Percentiles rank a stretch among this genome's conserved stretches.
These are phyloP conservation scores for Xenopus laevis DNA, from an alignment of 2,113 vertebrate species.

Conservation along the genomic window DNA sequence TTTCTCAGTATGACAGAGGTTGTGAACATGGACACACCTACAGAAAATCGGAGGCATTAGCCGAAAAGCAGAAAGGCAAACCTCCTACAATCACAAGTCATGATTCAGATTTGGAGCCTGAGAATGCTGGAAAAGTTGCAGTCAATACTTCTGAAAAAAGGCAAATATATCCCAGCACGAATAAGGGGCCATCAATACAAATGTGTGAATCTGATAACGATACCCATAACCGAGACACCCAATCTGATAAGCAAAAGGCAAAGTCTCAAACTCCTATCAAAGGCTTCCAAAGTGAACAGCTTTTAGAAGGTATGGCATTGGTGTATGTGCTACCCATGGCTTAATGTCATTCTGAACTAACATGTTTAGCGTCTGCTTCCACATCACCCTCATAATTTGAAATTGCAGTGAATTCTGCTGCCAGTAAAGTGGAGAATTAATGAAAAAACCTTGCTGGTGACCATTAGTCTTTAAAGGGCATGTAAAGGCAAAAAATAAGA, in stretches of 20 bases:
- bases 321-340: neutral
- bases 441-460: no score
- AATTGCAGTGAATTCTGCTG: no score
- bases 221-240: no score
- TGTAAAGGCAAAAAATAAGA: no score
- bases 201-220: neutral
- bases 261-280: slow-evolving; percentile 3
- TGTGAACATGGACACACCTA: slow-evolving; percentile 35
- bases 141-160: slow-evolving; percentile 26
- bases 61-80: slow-evolving; percentile 48
- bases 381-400: no score
- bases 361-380: no score
- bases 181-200: neutral
- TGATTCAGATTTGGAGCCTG: slow-evolving; percentile 62
- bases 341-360: no score
- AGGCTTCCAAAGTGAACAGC: neutral
- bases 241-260: no score
- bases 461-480: no score
- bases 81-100: slow-evolving; percentile 55
- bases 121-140: slow-evolving; percentile 53
- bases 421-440: no score
- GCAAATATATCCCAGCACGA: slow-evolving; percentile 30
- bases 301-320: slow-evolving; percentile 25
- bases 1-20: no score
- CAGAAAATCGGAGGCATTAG: slow-evolving; percentile 46